Evolutionary conservation across 2,888 invertebrate species (phyloP), one percentile per base, ranked within the genome.

Genomic region (Acrobasis suavella): DNA sequence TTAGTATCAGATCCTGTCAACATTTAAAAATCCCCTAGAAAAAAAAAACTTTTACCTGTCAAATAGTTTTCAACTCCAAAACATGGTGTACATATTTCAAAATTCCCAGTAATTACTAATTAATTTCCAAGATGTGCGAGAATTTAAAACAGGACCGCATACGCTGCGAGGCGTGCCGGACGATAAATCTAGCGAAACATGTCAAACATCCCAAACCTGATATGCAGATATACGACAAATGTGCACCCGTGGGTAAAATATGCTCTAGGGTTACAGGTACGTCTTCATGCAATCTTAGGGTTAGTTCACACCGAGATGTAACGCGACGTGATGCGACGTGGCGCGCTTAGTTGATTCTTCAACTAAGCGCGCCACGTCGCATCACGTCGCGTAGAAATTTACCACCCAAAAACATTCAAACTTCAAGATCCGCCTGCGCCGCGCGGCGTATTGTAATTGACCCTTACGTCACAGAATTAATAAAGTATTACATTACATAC

Each of bases 141-240:
- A 82, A 83, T 64, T 58, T 82, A 50, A 78, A 78, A 16, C 65
- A 74, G 9, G 77, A 78, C 12, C 81, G 83, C 17, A 68, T 76
- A n/a, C 64, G 76, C 38, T 91, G 91, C 75, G 88, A 89, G 52
- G 79, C 84, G 0, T 91, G 90, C 64, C 85, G 90, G 5, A 92
- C 91, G 9, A 92, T 92, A 58, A 92, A 92, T 69, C 68, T 92
- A 65, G 91, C 91, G 0, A 86, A 85, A 52, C 77, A 83, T 16
- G 69, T 76, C 1, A 78, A 80, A 7, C 78, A 80, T 0, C 76
- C 82, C 0, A 90, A 90, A 52, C 89, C 89, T 1, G 81, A 90
- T 64, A 90, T 91, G 90, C 86, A 88, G 65, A 75, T 89, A 46
- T 85, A 87, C 64, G 88, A 90, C 9, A 91, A 89, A 74, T 89